Evolutionary conservation across 2,888 invertebrate genomes (phyloP).

Genomic region (Acanthoscelides obtectus): DNA sequence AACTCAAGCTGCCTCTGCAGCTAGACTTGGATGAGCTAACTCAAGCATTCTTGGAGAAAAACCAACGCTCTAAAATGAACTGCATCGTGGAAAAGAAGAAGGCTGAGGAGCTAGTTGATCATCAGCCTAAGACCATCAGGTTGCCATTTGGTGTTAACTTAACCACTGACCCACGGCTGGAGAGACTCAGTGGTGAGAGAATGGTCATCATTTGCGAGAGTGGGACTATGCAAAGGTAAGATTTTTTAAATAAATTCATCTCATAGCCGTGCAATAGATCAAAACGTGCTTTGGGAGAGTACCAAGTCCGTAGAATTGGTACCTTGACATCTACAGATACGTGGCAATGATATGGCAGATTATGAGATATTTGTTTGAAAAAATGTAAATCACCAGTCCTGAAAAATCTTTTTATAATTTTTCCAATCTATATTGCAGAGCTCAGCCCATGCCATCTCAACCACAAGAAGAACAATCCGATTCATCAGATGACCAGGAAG

Average conservation of each 20-base stretch:
- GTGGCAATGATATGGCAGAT: no score
- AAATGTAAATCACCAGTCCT: no score
- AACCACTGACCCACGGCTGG: constrained; percentile 67
- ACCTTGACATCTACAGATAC: no score
- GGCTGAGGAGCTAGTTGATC: constrained; percentile 77
- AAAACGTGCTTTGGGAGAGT: no score
- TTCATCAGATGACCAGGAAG: constrained; percentile 34
- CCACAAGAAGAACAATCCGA: constrained; percentile 19
- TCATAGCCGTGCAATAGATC: no score
- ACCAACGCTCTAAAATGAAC: constrained; percentile 79
- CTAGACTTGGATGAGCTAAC: constrained; percentile 80
- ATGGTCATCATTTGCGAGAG: constrained; percentile 87
- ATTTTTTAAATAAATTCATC: constrained; percentile 9
- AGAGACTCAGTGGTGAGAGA: constrained; percentile 75
- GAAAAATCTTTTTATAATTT: no score
- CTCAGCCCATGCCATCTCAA: background rate
- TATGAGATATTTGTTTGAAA: no score
- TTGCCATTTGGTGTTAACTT: constrained; percentile 64
- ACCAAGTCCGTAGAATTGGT: no score
- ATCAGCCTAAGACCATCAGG: constrained; percentile 60
- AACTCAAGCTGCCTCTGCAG: constrained; percentile 73
- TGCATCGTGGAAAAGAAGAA: constrained; percentile 84
- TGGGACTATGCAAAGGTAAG: constrained; percentile 62
- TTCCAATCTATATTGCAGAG: background rate
- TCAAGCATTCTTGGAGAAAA: constrained; percentile 66